Percentiles rank a stretch among this genome's conserved stretches.
Evolutionary conservation across 2,797 vertebrate species (phyloP).

Genomic region (Pseudopleuronectes americanus): DNA sequence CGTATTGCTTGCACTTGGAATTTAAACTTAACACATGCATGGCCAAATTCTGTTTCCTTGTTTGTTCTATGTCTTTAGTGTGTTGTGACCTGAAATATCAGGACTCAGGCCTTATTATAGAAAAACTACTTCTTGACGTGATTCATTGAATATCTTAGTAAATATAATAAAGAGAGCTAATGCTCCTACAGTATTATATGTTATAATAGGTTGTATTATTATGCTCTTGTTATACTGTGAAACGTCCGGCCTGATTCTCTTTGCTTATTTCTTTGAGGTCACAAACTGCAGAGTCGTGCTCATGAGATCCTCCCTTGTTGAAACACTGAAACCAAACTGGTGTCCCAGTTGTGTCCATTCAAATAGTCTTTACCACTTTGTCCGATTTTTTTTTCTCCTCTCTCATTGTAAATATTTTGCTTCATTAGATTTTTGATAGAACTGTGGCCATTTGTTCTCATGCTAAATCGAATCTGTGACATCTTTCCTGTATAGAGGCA

Average conservation of each 20-base stretch:
- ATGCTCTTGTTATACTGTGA: slow-evolving; percentile 46
- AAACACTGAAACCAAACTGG: slow-evolving; percentile 63
- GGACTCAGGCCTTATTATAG: slow-evolving; percentile 64
- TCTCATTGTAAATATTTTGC: slow-evolving; percentile 67
- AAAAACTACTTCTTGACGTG: slow-evolving; percentile 28
- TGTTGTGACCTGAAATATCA: slow-evolving; percentile 63
- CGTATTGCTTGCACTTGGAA: slow-evolving; percentile 73
- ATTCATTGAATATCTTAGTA: slow-evolving; percentile 47
- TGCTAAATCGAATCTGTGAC: slow-evolving; percentile 52
- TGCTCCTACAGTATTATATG: slow-evolving; percentile 33
- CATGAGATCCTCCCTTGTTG: slow-evolving; percentile 38
- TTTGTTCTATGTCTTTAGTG: slow-evolving; percentile 57
- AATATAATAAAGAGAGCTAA: slow-evolving; percentile 35
- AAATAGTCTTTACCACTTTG: slow-evolving; percentile 52
- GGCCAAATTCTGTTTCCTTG: slow-evolving; percentile 64
- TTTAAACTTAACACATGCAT: slow-evolving; percentile 76
- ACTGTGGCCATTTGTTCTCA: slow-evolving; percentile 52
- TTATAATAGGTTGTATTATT: slow-evolving; percentile 39
- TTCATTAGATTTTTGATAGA: slow-evolving; percentile 57
- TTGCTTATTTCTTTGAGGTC: slow-evolving; percentile 60
- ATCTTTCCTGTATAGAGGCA: slow-evolving; percentile 53
- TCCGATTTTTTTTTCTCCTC: slow-evolving; percentile 20
- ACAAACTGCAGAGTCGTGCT: slow-evolving; percentile 33
- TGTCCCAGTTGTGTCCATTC: slow-evolving; percentile 68
- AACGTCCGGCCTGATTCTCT: slow-evolving; percentile 49